These are phyloP conservation scores for Varanus salvator DNA, from an alignment of 2,113 vertebrate species.

Conservation along the genomic window DNA sequence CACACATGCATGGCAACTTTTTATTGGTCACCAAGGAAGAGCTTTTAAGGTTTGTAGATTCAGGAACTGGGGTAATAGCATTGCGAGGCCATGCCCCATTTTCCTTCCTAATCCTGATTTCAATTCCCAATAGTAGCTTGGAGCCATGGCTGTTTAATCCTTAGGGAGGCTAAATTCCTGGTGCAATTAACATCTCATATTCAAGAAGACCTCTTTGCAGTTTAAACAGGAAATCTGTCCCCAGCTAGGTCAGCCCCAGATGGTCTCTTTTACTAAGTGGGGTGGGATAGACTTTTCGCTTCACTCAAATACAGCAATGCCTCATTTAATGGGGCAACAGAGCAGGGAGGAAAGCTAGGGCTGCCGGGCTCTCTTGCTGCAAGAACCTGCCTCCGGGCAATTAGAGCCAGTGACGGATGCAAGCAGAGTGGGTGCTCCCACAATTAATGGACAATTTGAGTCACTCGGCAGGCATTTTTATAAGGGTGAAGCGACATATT, in stretches of 20 bases:
- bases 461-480: constrained; percentile 62
- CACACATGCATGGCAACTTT: constrained; percentile 63
- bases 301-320: constrained; percentile 50
- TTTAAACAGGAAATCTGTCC: constrained; percentile 68
- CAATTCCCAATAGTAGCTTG: constrained; percentile 69
- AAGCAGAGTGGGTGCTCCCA: constrained; percentile 51
- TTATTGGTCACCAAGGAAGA: constrained; percentile 75
- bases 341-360: constrained; percentile 57
- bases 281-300: constrained; percentile 49
- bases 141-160: constrained; percentile 74
- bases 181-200: constrained; percentile 75
- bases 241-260: constrained; percentile 66
- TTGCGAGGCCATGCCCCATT: constrained; percentile 75
- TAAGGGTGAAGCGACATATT: constrained; percentile 62
- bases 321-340: constrained; percentile 68
- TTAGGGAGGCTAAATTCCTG: constrained; percentile 65
- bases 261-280: constrained; percentile 53
- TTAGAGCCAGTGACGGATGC: constrained; percentile 53
- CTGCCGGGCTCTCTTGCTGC: neutral
- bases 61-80: constrained; percentile 76
- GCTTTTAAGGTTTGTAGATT: constrained; percentile 70
- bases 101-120: constrained; percentile 77
- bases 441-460: constrained; percentile 67
- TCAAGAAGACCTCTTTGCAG: constrained; percentile 65
- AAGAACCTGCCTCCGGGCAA: constrained; percentile 51